Evolutionary conservation across 2,797 vertebrate species (phyloP).

Genomic region (Poecilia gillii): DNA sequence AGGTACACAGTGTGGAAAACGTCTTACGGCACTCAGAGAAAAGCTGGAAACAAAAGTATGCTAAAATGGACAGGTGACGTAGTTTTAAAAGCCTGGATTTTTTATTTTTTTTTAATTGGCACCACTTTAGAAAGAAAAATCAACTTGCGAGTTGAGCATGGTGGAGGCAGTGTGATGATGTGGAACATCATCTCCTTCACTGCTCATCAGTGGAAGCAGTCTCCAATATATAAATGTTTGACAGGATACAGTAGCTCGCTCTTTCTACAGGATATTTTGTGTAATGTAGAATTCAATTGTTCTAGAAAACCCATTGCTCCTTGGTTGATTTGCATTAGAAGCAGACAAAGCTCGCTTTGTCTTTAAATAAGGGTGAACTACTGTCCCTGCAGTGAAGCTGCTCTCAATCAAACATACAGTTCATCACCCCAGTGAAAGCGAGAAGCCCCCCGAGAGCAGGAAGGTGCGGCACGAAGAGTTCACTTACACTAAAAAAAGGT

Average conservation of each 20-base stretch:
- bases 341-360: not conserved
- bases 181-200: not conserved
- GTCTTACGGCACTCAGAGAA: not conserved
- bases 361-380: not conserved
- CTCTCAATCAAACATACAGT: constrained; percentile 27
- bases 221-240: not conserved
- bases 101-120: not conserved
- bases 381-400: constrained; percentile 18
- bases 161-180: not conserved
- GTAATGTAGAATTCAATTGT: not conserved
- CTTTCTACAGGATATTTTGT: not conserved
- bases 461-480: constrained; percentile 22
- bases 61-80: not conserved
- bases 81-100: not conserved
- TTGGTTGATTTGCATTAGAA: not conserved
- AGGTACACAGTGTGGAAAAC: constrained; percentile 76
- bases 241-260: not conserved
- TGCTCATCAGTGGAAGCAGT: not conserved
- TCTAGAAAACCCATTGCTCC: not conserved
- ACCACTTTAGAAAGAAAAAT: not conserved
- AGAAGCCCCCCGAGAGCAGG: constrained; percentile 17
- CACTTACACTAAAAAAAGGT: constrained; percentile 34
- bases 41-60: not conserved
- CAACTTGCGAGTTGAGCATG: not conserved
- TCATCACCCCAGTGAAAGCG: constrained; percentile 29